Evolutionary conservation across 1,140 invertebrate species (phyloP).

Genomic region (Drosophila orosa): DNA sequence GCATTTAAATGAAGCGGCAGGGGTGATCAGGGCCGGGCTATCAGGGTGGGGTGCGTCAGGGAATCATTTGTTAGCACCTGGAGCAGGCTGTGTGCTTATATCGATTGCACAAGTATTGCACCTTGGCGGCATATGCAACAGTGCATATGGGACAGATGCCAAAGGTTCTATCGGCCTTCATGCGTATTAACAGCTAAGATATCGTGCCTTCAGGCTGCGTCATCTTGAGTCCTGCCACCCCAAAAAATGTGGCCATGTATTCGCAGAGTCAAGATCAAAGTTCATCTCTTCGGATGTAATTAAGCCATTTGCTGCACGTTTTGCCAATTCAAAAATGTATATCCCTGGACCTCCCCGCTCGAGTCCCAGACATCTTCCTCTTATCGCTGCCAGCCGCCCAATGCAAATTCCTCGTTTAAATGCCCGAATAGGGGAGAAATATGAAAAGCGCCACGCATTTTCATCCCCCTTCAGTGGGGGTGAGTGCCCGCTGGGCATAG

Average conservation of each 20-base stretch:
- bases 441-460: slow-evolving; percentile 40
- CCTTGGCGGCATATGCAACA: not conserved
- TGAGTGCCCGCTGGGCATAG: slow-evolving; percentile 59
- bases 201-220: not conserved
- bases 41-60: not conserved
- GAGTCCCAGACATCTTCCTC: slow-evolving; percentile 37
- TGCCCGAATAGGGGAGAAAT: slow-evolving; percentile 15
- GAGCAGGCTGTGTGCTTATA: slow-evolving; percentile 1
- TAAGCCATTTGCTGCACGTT: slow-evolving; percentile 79
- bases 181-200: too few species aligned
- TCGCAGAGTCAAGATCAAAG: slow-evolving; percentile 59
- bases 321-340: slow-evolving; percentile 73
- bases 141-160: not conserved
- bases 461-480: slow-evolving; percentile 20
- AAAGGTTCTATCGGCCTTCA: not conserved
- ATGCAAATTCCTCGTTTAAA: slow-evolving; percentile 37
- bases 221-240: not conserved
- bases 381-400: slow-evolving; percentile 51
- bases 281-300: slow-evolving; percentile 65
- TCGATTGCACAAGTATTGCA: slow-evolving; percentile 7
- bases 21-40: slow-evolving; percentile 1
- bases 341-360: slow-evolving; percentile 8
- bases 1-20: slow-evolving; percentile 68
- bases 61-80: slow-evolving; percentile 22
- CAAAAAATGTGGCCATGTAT: not conserved